Conservation (phyloP, 2,888 invertebrate genomes). For the Leucophenga montana region DNA sequence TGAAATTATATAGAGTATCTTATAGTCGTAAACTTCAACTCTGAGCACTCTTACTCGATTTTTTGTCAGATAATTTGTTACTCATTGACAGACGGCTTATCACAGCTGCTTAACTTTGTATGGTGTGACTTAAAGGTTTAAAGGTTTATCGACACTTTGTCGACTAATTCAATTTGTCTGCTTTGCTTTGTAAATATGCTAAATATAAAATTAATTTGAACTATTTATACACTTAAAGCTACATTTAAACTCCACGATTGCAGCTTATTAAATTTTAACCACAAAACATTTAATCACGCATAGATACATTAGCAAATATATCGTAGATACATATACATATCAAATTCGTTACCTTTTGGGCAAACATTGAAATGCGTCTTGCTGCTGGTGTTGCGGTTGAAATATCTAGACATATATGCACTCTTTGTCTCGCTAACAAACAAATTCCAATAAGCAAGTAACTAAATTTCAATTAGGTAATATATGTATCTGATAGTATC, state of each 20-base stretch:
- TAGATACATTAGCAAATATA: conserved; percentile 37
- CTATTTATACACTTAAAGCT: not conserved
- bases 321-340: too few species aligned
- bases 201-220: not conserved
- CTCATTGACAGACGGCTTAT: conserved; percentile 19
- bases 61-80: not conserved
- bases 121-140: conserved; percentile 26
- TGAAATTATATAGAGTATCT: too few species aligned
- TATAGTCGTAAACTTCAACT: too few species aligned
- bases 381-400: too few species aligned
- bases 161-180: not conserved
- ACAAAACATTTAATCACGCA: conserved; percentile 17
- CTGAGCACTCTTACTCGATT: not conserved
- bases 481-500: too few species aligned
- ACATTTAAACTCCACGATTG: conserved; percentile 19
- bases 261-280: conserved; percentile 61
- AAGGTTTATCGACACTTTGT: too few species aligned
- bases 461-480: conserved; percentile 62
- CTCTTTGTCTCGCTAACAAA: not conserved
- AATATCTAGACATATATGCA: too few species aligned
- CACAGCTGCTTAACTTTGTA: conserved; percentile 29
- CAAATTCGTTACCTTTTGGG: too few species aligned
- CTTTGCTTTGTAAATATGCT: not conserved
- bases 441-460: conserved; percentile 37
- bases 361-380: too few species aligned